Conservation (phyloP, 2,797 vertebrate species). For the Acipenser oxyrinchus region DNA sequence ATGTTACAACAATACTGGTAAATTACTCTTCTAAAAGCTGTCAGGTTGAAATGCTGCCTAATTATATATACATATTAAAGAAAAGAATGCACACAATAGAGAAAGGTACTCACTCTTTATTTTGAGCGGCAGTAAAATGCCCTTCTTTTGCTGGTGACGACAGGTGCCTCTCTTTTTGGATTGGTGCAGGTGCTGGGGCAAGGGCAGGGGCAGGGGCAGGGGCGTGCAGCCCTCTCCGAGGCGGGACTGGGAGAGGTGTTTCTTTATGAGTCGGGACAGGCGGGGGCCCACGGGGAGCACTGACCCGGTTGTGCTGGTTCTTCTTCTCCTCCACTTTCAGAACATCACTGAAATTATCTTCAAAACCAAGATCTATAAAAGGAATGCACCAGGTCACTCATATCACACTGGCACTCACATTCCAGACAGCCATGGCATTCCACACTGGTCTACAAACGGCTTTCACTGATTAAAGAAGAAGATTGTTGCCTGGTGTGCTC, state of each 20-base stretch:
- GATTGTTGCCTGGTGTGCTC: too few species aligned
- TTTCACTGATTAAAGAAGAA: not conserved
- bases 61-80: not conserved
- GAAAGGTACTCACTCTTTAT: conserved; percentile 51
- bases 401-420: conserved; percentile 1
- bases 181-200: conserved; percentile 40
- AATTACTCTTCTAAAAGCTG: not conserved
- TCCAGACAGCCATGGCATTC: not conserved
- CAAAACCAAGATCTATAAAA: conserved; percentile 66
- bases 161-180: conserved; percentile 47
- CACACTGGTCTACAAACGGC: not conserved
- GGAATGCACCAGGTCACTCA: not conserved
- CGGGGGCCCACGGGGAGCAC: conserved; percentile 66
- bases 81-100: not conserved
- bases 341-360: conserved; percentile 67
- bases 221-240: conserved; percentile 40
- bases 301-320: conserved; percentile 73
- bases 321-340: conserved; percentile 84
- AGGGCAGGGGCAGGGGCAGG: conserved; percentile 51
- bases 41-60: not conserved
- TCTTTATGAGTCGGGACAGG: conserved; percentile 38
- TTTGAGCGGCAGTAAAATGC: conserved; percentile 31
- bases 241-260: conserved; percentile 45
- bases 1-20: not conserved
- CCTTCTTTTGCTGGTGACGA: conserved; percentile 43